These are phyloP conservation scores for Colletes latitarsis DNA, from an alignment of 1,140 invertebrate genomes.

Conservation along the genomic window DNA sequence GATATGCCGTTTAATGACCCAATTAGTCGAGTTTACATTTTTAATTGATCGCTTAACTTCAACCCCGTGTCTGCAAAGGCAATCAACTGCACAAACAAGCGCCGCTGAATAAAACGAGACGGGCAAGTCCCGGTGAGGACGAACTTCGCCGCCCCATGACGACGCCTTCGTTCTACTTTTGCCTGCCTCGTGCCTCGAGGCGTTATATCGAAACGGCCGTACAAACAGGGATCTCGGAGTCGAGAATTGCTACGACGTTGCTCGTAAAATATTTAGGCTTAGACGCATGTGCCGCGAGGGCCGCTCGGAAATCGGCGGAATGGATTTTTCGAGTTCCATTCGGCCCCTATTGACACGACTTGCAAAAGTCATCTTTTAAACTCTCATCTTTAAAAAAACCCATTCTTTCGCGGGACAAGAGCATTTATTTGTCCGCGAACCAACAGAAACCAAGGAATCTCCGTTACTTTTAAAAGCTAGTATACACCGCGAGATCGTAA, in stretches of 20 bases:
- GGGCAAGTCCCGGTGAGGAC: slow-evolving; percentile 16
- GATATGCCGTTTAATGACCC: slow-evolving; percentile 58
- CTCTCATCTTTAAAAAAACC: too few relatives aligned
- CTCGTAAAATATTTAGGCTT: slow-evolving; percentile 13
- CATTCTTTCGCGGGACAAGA: too few relatives aligned
- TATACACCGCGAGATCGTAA: too few relatives aligned
- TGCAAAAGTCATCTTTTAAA: too few relatives aligned
- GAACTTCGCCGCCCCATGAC: slow-evolving; percentile 27
- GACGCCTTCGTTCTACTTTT: neutral
- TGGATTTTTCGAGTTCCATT: too few relatives aligned
- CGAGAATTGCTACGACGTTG: neutral
- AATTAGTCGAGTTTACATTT: slow-evolving; percentile 66
- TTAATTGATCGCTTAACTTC: slow-evolving; percentile 65
- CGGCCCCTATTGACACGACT: too few relatives aligned
- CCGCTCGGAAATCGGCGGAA: too few relatives aligned
- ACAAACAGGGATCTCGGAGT: slow-evolving; percentile 23
- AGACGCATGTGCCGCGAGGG: neutral
- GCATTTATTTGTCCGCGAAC: too few relatives aligned
- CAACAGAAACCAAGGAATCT: too few relatives aligned
- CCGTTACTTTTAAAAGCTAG: too few relatives aligned
- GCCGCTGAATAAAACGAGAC: slow-evolving; percentile 49
- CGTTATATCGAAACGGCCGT: slow-evolving; percentile 1
- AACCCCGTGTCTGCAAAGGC: slow-evolving; percentile 36
- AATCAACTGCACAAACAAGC: slow-evolving; percentile 63
- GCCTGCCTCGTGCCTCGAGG: neutral